These are phyloP conservation scores for Shinisaurus crocodilurus DNA, from an alignment of 2,113 vertebrate species.

Conservation along the genomic window DNA sequence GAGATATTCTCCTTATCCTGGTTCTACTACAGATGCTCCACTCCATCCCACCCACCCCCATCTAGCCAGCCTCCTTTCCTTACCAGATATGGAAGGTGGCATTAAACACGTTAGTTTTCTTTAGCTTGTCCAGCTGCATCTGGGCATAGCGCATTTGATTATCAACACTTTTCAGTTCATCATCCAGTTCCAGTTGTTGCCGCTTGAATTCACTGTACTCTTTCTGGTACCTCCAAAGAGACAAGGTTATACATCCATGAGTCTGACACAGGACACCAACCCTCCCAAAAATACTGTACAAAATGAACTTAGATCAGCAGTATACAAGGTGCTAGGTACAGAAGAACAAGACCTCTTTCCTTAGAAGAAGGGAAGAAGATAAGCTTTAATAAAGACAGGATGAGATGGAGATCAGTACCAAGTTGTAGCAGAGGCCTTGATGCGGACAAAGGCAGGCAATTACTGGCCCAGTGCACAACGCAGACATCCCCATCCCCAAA, in stretches of 20 bases:
- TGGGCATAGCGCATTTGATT: slow-evolving; percentile 99
- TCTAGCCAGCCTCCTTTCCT: fast-evolving
- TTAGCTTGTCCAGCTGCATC: slow-evolving; percentile 92
- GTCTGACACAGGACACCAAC: background rate
- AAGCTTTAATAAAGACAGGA: background rate
- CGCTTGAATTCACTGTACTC: slow-evolving; percentile 98
- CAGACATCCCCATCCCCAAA: background rate
- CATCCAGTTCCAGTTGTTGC: slow-evolving; percentile 95
- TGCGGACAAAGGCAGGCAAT: background rate
- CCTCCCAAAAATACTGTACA: background rate
- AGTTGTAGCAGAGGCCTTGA: no score
- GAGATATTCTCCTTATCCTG: background rate
- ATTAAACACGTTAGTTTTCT: slow-evolving; percentile 99
- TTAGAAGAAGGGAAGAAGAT: background rate
- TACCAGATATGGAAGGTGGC: slow-evolving; percentile 99
- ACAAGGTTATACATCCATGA: background rate
- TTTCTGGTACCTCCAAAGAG: slow-evolving; percentile 88
- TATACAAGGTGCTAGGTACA: background rate
- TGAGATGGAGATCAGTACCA: background rate
- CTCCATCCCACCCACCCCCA: background rate
- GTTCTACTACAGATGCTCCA: background rate
- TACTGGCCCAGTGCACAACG: no score
- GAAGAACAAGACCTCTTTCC: background rate
- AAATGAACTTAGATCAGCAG: background rate
- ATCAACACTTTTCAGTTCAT: slow-evolving; percentile 96